These are phyloP conservation scores for Nematostella vectensis DNA, from an alignment of 92 coral and sea anemone species.

Conservation along the genomic window DNA sequence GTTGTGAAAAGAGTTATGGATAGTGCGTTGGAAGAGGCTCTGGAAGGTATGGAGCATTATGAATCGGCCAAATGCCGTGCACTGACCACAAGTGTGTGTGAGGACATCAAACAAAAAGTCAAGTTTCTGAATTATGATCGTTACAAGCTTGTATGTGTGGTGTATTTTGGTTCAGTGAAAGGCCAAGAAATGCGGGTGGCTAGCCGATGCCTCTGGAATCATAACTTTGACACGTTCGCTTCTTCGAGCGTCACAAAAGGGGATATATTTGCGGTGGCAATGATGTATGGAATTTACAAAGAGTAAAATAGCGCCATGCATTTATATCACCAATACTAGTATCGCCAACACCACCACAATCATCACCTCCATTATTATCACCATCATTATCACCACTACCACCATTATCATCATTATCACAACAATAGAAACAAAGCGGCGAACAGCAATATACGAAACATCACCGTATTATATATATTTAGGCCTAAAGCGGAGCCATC, in stretches of 20 bases:
- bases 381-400: no score
- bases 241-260: constrained; percentile 67
- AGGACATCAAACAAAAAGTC: constrained; percentile 92
- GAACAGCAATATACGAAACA: no score
- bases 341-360: no score
- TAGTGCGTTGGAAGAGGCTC: constrained; percentile 66
- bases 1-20: constrained; percentile 74
- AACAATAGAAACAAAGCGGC: no score
- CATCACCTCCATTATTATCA: no score
- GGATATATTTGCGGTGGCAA: constrained; percentile 81
- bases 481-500: no score
- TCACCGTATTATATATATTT: no score
- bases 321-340: no score
- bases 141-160: constrained; percentile 79
- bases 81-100: constrained; percentile 66
- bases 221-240: constrained; percentile 73
- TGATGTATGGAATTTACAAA: constrained; percentile 85
- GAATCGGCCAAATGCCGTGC: constrained; percentile 79
- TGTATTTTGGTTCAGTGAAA: constrained; percentile 81
- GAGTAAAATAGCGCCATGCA: no score
- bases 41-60: constrained; percentile 60
- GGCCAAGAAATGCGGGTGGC: constrained; percentile 87
- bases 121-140: constrained; percentile 88
- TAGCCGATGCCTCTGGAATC: constrained; percentile 93
- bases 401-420: no score